Base-by-base conservation (phyloP, 2,113 vertebrate species). In the Notarius quadriscutis region DNA sequence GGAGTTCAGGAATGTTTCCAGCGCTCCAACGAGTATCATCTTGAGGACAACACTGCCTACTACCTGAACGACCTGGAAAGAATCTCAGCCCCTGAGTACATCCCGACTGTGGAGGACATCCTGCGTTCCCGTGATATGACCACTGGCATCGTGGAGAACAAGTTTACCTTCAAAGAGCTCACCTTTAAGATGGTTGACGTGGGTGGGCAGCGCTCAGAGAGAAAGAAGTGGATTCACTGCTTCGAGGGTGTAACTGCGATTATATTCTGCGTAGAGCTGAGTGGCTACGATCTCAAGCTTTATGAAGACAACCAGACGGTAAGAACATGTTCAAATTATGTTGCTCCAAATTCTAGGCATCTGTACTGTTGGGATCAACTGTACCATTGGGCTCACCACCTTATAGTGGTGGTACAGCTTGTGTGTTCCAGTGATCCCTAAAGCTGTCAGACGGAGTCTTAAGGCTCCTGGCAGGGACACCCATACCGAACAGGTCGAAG, bases 151-250 rank as follows among this genome's bases (percentile, higher is more conserved):
- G 98, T 99, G 92, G 98, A 99, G 94, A 99, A 99, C 94, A 99
- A 99, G 93, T 99, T 99, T 95, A 99, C 98, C 92, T 99, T 99
- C 95, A 99, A 99, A 94, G 98, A 99, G 95, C 98, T 99, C 92
- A 99, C 98, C 88, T 99, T 99, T 96, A 99, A 99, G 96, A 99
- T 99, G 98, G 98, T 99, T 87, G 98, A 99, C 0, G 98, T 99
- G 92, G 98, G 98, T 20, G 98, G 98, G 27, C 98, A 99, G 94
- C 95, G 98, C 71, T 99, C 98, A 0, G 98, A 99, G 93, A 96
- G 98, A 90, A 99, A 99, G 94, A 99, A 99, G 92, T 99, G 98
- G 98, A 99, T 99, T 95, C 98, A 99, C 93, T 99, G 98, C 94
- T 99, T 99, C 4, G 98, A 99, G 93, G 98, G 98, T 7, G 98